These are phyloP conservation scores for Sylvietta virens DNA, from an alignment of 2,113 vertebrate genomes.

Conservation along the genomic window DNA sequence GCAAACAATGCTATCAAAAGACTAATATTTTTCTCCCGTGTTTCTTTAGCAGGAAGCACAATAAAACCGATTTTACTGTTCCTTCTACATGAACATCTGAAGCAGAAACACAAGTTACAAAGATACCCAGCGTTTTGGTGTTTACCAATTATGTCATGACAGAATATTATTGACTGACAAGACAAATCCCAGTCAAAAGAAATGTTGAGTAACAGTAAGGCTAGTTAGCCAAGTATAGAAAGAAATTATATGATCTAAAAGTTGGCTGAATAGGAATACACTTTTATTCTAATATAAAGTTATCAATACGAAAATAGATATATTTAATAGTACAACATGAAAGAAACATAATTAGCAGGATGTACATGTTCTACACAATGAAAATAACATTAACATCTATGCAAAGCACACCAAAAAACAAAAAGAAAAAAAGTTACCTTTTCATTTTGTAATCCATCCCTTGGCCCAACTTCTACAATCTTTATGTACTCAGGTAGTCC, in stretches of 20 bases:
- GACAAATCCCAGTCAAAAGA: background rate
- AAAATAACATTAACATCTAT: background rate
- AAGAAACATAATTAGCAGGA: background rate
- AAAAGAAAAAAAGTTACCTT: constrained; percentile 74
- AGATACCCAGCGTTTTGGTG: background rate
- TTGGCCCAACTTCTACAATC: constrained; percentile 94
- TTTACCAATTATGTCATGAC: background rate
- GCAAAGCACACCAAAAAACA: background rate
- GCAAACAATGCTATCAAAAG: background rate
- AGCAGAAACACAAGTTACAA: background rate
- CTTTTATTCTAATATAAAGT: background rate
- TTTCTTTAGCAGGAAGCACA: background rate
- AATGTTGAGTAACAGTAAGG: background rate
- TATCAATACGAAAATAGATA: background rate
- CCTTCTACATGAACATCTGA: background rate
- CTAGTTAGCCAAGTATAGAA: background rate
- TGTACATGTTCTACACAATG: background rate
- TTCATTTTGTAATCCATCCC: constrained; percentile 96
- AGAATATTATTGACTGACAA: background rate
- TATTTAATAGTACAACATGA: background rate
- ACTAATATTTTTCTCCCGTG: background rate
- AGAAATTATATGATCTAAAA: background rate
- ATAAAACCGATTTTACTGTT: background rate
- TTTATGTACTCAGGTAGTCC: constrained; percentile 86
- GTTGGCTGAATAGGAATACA: background rate